Conservation (phyloP, 2,888 invertebrate species). For the Rotaria sp. region DNA sequence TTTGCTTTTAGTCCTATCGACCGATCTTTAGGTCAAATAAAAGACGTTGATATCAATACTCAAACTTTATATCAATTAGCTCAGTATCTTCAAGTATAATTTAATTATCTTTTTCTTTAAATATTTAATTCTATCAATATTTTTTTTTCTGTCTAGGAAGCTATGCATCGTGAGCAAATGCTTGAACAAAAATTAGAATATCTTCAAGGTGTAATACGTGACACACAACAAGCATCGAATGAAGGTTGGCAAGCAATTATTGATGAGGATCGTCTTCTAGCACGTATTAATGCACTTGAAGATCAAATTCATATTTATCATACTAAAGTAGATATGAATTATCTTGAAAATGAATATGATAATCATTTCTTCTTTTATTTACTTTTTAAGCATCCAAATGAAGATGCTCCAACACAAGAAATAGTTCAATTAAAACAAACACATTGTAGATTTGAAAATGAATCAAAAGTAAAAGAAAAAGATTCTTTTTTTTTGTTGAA, state of each 20-base stretch:
- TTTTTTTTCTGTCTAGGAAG: conserved; percentile 58
- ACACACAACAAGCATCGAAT: conserved; percentile 63
- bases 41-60: conserved; percentile 60
- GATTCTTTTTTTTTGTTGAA: not conserved
- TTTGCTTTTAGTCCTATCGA: not conserved
- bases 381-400: conserved; percentile 18
- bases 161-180: conserved; percentile 77
- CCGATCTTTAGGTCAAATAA: not conserved
- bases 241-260: conserved; percentile 68
- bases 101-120: not conserved
- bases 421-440: conserved; percentile 23
- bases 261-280: conserved; percentile 84
- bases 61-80: conserved; percentile 89
- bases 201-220: conserved; percentile 74
- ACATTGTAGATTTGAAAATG: not conserved
- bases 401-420: not conserved
- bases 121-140: not conserved
- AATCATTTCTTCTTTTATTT: not conserved
- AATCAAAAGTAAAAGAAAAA: not conserved
- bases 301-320: conserved; percentile 63
- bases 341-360: not conserved
- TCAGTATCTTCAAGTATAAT: conserved; percentile 68
- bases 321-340: not conserved
- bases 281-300: conserved; percentile 84
- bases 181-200: conserved; percentile 76